phyloP scores from a whole-genome alignment of 2,113 vertebrate genomes.

The Fregata magnificens region DNA sequence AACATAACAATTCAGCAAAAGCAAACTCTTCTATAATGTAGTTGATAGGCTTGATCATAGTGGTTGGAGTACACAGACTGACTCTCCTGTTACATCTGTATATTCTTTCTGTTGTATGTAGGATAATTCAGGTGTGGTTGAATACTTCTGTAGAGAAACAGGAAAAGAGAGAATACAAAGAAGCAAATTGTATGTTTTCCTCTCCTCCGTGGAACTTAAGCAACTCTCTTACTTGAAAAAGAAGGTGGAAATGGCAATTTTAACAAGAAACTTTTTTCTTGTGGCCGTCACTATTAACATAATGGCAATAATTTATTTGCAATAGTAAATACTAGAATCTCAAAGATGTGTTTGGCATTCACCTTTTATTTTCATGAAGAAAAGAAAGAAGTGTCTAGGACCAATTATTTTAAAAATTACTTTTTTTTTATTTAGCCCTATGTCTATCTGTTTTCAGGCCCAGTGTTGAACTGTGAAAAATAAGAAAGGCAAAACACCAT shows the following conservation, averaged over 20 bases:
- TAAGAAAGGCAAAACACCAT: neutral
- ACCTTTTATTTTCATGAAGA: neutral
- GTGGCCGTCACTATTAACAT: neutral
- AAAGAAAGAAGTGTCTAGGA: neutral
- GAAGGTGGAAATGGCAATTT: neutral
- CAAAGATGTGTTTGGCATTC: neutral
- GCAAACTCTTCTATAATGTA: neutral
- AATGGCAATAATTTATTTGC: neutral
- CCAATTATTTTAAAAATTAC: neutral
- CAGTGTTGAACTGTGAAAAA: neutral
- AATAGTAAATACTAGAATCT: neutral
- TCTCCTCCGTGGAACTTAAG: neutral
- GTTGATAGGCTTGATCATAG: constrained; percentile 42
- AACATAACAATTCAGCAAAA: constrained; percentile 48
- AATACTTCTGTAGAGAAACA: neutral
- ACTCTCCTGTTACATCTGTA: neutral
- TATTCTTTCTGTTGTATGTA: neutral
- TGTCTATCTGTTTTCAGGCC: neutral
- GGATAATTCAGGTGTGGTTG: neutral
- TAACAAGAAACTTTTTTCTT: neutral
- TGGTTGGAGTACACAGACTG: neutral
- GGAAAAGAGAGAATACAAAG: neutral
- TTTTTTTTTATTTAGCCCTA: neutral
- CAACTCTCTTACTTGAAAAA: neutral
- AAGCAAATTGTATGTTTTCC: neutral